Percentiles rank a stretch among this genome's conserved stretches.
phyloP scores from a whole-genome alignment of 1,140 invertebrate genomes.

The Meteorus sp. region DNA sequence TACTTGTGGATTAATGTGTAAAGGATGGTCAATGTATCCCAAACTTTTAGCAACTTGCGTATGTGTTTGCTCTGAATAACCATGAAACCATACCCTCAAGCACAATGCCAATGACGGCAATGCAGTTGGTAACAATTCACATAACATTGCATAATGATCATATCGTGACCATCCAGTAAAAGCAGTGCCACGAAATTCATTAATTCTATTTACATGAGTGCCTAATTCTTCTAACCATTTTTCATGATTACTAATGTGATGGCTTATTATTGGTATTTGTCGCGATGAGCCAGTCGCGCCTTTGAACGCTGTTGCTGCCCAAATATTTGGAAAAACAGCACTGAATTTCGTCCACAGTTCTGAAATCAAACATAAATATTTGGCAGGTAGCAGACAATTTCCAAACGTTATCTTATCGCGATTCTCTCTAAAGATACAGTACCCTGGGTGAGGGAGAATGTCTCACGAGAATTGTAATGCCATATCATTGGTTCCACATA shows the following conservation, averaged over 20 bases:
- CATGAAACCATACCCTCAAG: constrained; percentile 61
- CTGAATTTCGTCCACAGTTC: constrained; percentile 79
- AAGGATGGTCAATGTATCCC: constrained; percentile 57
- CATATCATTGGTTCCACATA: constrained; percentile 88
- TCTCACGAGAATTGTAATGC: constrained; percentile 64
- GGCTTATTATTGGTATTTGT: constrained; percentile 66
- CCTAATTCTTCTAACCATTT: constrained; percentile 65
- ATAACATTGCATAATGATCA: constrained; percentile 90
- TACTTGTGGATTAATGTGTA: constrained; percentile 51
- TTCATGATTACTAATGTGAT: constrained; percentile 71
- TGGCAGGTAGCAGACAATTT: not conserved
- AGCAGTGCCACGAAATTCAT: constrained; percentile 66
- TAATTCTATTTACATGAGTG: constrained; percentile 57
- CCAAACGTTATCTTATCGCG: too few relatives aligned
- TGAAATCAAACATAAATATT: too few relatives aligned
- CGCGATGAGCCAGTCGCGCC: constrained; percentile 82
- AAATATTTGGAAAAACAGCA: constrained; percentile 81
- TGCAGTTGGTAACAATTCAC: constrained; percentile 84
- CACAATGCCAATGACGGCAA: constrained; percentile 75
- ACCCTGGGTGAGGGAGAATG: constrained; percentile 57
- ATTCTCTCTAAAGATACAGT: too few relatives aligned
- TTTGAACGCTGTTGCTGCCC: constrained; percentile 92
- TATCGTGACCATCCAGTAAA: constrained; percentile 84
- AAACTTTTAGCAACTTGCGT: constrained; percentile 58
- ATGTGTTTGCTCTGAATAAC: constrained; percentile 56